Evolutionary conservation across 2,113 vertebrate genomes (phyloP).

Genomic region (Scytalopus superciliaris): DNA sequence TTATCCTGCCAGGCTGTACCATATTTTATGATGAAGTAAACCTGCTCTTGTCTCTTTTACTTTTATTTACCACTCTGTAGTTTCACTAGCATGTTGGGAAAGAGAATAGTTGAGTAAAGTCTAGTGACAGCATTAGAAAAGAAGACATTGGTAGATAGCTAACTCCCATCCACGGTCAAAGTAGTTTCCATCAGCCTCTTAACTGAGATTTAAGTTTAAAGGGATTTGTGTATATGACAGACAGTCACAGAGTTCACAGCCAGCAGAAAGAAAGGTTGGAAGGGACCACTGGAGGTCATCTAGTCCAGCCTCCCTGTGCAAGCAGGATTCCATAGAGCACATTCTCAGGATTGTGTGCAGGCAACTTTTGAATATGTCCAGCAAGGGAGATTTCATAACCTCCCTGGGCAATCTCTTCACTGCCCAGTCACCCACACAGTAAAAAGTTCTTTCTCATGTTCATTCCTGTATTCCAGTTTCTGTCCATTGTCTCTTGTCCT

Average conservation of each 20-base stretch:
- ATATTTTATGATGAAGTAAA: neutral
- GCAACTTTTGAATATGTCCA: neutral
- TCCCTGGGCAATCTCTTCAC: neutral
- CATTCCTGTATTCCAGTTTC: neutral
- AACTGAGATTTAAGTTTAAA: neutral
- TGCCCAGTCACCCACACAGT: neutral
- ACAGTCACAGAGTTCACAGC: neutral
- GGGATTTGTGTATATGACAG: neutral
- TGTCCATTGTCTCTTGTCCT: neutral
- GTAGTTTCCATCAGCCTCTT: neutral
- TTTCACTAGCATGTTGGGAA: neutral
- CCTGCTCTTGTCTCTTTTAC: neutral
- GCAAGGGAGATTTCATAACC: accelerated
- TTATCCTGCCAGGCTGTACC: neutral
- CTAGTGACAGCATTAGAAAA: neutral
- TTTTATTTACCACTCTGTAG: neutral
- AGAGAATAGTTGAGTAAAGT: neutral
- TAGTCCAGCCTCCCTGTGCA: neutral
- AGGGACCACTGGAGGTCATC: neutral
- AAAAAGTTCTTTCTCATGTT: neutral
- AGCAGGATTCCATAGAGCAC: accelerated
- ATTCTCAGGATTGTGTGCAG: neutral
- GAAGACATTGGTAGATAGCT: neutral
- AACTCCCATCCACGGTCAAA: neutral
- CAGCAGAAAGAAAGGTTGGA: neutral